Base-by-base conservation (phyloP, 2,797 vertebrate species). In the Clarias laeviceps region DNA sequence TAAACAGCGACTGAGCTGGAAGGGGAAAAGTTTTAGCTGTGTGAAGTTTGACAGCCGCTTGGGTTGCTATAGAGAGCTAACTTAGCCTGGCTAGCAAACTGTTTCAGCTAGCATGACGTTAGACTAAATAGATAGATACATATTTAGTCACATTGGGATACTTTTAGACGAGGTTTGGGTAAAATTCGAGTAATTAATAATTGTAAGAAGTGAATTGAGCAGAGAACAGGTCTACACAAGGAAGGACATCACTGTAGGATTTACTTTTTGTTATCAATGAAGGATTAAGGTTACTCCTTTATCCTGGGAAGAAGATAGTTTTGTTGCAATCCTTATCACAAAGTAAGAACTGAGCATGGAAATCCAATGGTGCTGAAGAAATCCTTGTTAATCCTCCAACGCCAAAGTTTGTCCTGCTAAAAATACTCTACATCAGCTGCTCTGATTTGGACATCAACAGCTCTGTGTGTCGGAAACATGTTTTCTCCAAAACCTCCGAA, bases 401-500 rank as follows among this genome's bases (percentile, higher is more conserved):
- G 5, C 4, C n/a, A 27, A n/a, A 62, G 59, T 64, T 14, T 14
- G 9, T 77, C 11, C 12, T 2, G 12, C 22, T 80, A 15, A 34
- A 15, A 24, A 5, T 0, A 4, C 73, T 80, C 65, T 66, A 80
- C 24, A 59, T 24, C 74, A 77, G 22, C 73, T 57, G 54, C 29
- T 59, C 29, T 59, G 54, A 9, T 34, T 24, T 22, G 54, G 54
- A 77, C 24, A 59, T 59, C 74, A 77, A 14, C 27, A 57, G 7
- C 15, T 77, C 2, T 32, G n/a, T 57, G 73, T 20, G 73, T 32
- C n/a, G 50, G 50, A 74, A 94, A 88, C 77, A 98, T 98, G 97
- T 98, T 98, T 91, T 96, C 97, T 84, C 93, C 92, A 85, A 97
- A 94, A 95, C 94, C 95, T 70, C 88, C 92, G 66, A 97, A 96